Evolutionary conservation across 2,888 invertebrate species (phyloP).

Genomic region (Drosophila aldrichi): DNA sequence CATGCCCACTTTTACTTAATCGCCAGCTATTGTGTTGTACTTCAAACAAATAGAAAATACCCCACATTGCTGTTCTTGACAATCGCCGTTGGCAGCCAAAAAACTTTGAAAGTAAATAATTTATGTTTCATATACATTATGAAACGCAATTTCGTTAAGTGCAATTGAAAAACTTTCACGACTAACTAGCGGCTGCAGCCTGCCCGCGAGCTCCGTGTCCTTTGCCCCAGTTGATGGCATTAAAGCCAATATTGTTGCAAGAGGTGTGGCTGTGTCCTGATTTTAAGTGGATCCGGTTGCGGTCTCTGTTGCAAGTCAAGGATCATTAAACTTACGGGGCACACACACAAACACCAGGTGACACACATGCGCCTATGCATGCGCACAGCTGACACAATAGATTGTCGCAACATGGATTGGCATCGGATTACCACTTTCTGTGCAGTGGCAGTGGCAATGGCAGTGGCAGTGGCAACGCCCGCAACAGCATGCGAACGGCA

Average conservation of each 20-base stretch:
- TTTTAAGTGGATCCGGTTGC: conserved; percentile 60
- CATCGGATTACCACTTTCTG: conserved; percentile 57
- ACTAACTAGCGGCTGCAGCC: conserved; percentile 7
- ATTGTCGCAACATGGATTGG: conserved; percentile 34
- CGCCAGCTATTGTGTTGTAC: background rate
- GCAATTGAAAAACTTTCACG: conserved; percentile 24
- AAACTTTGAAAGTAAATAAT: conserved; percentile 31
- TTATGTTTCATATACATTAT: conserved; percentile 31
- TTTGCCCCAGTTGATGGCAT: background rate
- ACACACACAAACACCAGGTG: conserved; percentile 13
- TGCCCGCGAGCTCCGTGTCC: conserved; percentile 4
- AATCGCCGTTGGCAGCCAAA: conserved; percentile 25
- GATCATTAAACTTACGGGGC: conserved; percentile 73
- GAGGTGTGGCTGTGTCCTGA: conserved; percentile 15
- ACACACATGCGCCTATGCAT: conserved; percentile 7
- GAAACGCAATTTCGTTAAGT: conserved; percentile 26
- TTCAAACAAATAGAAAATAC: conserved; percentile 4
- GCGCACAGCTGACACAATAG: conserved; percentile 32
- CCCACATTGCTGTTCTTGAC: conserved; percentile 15
- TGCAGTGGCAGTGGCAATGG: conserved; percentile 19
- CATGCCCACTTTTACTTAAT: background rate
- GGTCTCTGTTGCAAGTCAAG: conserved; percentile 59
- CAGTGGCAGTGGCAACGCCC: conserved; percentile 43
- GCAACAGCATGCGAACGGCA: conserved; percentile 26
- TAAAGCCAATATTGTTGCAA: background rate